Conservation (phyloP, 1,140 invertebrate species). For the Oncopodura yosiiana region DNA sequence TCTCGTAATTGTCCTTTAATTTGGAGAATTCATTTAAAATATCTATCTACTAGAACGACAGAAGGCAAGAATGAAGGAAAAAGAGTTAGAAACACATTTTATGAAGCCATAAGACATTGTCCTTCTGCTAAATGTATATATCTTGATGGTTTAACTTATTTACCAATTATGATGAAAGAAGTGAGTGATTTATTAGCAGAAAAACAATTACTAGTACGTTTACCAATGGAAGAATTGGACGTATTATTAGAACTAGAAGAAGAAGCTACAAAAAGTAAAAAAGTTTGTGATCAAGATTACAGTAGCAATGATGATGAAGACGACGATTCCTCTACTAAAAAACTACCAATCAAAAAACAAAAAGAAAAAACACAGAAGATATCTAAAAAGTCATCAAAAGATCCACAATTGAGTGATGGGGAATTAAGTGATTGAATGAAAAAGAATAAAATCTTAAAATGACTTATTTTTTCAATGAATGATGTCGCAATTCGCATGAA, state of each 20-base stretch:
- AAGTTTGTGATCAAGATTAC: not conserved
- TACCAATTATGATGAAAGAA: constrained; percentile 31
- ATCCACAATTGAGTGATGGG: not conserved
- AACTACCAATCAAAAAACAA: not conserved
- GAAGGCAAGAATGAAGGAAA: constrained; percentile 19
- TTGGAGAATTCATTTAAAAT: constrained; percentile 33
- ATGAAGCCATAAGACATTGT: constrained; percentile 32
- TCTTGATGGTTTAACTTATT: constrained; percentile 29
- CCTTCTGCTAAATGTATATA: constrained; percentile 30
- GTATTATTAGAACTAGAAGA: constrained; percentile 23
- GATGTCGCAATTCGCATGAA: not conserved
- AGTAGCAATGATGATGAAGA: not conserved
- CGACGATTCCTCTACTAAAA: not conserved
- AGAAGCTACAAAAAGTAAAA: not conserved
- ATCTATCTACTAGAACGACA: constrained; percentile 8
- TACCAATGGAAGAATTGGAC: constrained; percentile 30
- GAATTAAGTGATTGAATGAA: not conserved
- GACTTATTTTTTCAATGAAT: not conserved
- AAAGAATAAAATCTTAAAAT: not conserved
- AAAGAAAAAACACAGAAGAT: not conserved
- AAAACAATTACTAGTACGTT: constrained; percentile 20
- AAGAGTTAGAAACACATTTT: constrained; percentile 18
- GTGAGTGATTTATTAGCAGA: constrained; percentile 25
- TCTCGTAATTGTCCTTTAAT: constrained; percentile 30
- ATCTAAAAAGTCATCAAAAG: not conserved